phyloP scores from a whole-genome alignment of 2,888 invertebrate species.

The Nomada flava region DNA sequence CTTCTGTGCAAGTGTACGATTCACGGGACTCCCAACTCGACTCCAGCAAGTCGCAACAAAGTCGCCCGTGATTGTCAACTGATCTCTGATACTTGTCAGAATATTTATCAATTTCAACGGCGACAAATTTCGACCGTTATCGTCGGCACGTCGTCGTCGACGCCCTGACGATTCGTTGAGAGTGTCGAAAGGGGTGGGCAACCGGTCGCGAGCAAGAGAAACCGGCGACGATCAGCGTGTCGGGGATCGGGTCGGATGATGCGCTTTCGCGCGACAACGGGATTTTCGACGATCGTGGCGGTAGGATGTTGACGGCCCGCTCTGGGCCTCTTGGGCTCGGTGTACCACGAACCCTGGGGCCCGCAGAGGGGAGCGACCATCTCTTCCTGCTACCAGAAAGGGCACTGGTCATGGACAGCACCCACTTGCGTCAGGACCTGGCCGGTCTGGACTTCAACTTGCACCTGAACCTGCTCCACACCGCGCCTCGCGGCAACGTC shows the following conservation, averaged over 20 bases:
- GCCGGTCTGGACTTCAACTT: constrained; percentile 86
- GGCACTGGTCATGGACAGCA: constrained; percentile 86
- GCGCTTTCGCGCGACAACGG: constrained; percentile 63
- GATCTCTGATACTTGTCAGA: neutral
- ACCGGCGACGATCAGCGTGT: constrained; percentile 63
- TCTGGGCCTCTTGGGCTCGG: constrained; percentile 81
- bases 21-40: too few relatives aligned
- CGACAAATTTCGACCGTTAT: neutral
- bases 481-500: constrained; percentile 86
- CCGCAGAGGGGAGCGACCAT: constrained; percentile 86
- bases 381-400: constrained; percentile 86
- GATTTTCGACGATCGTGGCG: constrained; percentile 46
- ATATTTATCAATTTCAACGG: neutral
- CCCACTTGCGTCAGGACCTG: constrained; percentile 85
- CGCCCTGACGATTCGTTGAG: neutral
- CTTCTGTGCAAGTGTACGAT: too few relatives aligned
- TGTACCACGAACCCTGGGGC: constrained; percentile 82
- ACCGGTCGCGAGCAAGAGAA: constrained; percentile 20
- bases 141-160: neutral
- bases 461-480: constrained; percentile 85
- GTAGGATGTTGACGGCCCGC: constrained; percentile 81
- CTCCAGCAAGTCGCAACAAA: too few relatives aligned
- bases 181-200: neutral
- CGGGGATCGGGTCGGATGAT: constrained; percentile 70
- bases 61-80: too few relatives aligned